These are phyloP conservation scores for Byasa hedistus DNA, from an alignment of 2,888 invertebrate species.

Conservation along the genomic window DNA sequence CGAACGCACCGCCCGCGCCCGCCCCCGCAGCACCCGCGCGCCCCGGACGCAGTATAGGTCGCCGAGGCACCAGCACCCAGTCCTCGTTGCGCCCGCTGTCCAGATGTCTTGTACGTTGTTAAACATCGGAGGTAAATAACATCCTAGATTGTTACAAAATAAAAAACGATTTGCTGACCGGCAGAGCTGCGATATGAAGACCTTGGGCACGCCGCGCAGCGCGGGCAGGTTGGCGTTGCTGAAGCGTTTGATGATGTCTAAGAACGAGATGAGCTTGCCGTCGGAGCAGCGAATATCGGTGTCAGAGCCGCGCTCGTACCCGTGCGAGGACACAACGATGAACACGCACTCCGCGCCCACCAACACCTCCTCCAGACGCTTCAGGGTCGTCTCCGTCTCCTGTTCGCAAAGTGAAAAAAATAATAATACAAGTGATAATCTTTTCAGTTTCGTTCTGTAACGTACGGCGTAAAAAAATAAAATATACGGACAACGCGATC, in stretches of 20 bases:
- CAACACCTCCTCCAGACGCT: constrained; percentile 57
- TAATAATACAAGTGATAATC: too few species aligned
- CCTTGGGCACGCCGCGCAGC: constrained; percentile 83
- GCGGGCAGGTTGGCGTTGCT: constrained; percentile 74
- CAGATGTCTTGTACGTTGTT: too few species aligned
- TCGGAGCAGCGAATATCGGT: constrained; percentile 81
- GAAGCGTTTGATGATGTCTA: constrained; percentile 81
- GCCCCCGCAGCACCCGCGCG: constrained; percentile 43
- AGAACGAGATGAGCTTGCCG: constrained; percentile 70
- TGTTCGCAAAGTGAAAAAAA: constrained; percentile 33
- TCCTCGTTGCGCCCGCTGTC: constrained; percentile 47
- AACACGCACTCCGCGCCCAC: constrained; percentile 80
- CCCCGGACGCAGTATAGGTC: constrained; percentile 45
- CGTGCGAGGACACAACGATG: constrained; percentile 84
- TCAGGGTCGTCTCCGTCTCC: constrained; percentile 65
- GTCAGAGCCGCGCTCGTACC: constrained; percentile 68
- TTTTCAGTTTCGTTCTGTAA: too few species aligned
- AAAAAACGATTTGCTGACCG: constrained; percentile 55
- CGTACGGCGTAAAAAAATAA: too few species aligned
- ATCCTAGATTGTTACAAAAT: too few species aligned
- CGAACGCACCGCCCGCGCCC: constrained; percentile 35
- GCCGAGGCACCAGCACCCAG: constrained; percentile 36
- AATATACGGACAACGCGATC: too few species aligned
- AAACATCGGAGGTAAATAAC: too few species aligned
- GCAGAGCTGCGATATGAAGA: constrained; percentile 87